Evolutionary conservation across 2,888 invertebrate species (phyloP), one percentile per base, ranked within the genome.

Genomic region (Petrophora chlorosata): DNA sequence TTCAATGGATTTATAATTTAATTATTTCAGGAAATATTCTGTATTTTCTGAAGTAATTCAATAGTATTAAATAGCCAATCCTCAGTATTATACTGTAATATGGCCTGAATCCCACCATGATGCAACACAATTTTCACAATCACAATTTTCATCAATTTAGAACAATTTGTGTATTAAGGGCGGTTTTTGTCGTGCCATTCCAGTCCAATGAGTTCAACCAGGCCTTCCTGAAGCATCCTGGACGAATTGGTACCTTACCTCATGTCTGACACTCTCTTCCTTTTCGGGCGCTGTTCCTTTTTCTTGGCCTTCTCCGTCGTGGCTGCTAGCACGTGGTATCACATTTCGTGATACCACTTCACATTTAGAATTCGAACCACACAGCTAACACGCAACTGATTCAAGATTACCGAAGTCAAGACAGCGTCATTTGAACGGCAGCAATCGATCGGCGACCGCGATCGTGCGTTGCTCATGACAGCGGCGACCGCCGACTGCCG

Each of bases 271-370:
- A 88, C 79, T 63, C 89, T 70, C 69, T 82, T 90, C 44, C 88
- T 65, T 63, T 82, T 86, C 17, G 70, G 63, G 65, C 86, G 86
- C 82, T 82, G 83, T 64, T 62, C 65, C 35, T 79, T 71, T 71
- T 73, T 78, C 75, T 70, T 82, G 47, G 57, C 62, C 50, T 76
- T 79, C 45, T 86, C 88, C 88, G 89, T 90, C 69, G 73, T 87
- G 82, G 57, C 39, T 56, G 59, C 56, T 80, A 56, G 41, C 54
- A 57, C 54, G 87, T 84, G 89, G 87, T 87, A 89, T 89, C 89
- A 89, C 89, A 84, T 79, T 53, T 58, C 75, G 87, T 89, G 88
- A 88, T 86, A 88, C 88, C 87, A 85, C 87, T 55, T 45, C 17
- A 19, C 33, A 43, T 17, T 33, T 28, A 50, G 62, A 63, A 58